Base-by-base conservation (phyloP, 2,113 vertebrate species). In the Thalassarche chlororhynchos region DNA sequence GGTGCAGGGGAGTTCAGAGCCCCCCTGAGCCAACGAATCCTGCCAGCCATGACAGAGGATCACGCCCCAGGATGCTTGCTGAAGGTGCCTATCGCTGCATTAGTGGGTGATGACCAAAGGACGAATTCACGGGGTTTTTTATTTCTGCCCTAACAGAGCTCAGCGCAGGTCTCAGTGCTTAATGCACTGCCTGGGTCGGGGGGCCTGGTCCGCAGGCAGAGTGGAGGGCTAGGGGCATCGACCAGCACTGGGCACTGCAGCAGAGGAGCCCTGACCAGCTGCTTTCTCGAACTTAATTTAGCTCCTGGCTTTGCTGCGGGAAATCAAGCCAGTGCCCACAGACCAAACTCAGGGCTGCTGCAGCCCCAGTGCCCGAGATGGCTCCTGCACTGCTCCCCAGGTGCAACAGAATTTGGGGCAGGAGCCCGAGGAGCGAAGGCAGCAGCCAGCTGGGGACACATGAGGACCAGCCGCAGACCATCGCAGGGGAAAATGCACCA, bases 161-260 rank as follows among this genome's bases (percentile, higher is more conserved):
- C 51, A 34, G n/a, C 1, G 1, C 42, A 34, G 29, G 29, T 65
- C 42, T 58, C 19, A 13, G 72, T 3, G 2, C 19, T 23, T 58
- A 42, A 25, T n/a, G 16, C 9, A n/a, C 29, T 7, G 51, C 18
- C 24, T n/a, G n/a, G n/a, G 44, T 11, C 4, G 2, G 34, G 29
- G 34, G 15, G 6, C 8, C 34, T 5, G 17, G 6, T 15, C 40
- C 0, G 9, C 49, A 29, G 34, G 34, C 0, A 1, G 55, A 80
- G 40, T n/a, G 17, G 34, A 52, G n/a, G 49, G 13, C 61, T 76
- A 15, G 32, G 46, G 19, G 7, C 42, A 58, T 58, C 4, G 2
- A 36, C 15, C 68, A 31, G 60, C 34, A 14, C 60, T 75, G 60
- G 16, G 13, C 1, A 1, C 60, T 38, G 28, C 11, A 28, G 49